Evolutionary conservation across 2,113 vertebrate species (phyloP), one percentile per base, ranked within the genome.

Genomic region (Clarias macrocephalus): DNA sequence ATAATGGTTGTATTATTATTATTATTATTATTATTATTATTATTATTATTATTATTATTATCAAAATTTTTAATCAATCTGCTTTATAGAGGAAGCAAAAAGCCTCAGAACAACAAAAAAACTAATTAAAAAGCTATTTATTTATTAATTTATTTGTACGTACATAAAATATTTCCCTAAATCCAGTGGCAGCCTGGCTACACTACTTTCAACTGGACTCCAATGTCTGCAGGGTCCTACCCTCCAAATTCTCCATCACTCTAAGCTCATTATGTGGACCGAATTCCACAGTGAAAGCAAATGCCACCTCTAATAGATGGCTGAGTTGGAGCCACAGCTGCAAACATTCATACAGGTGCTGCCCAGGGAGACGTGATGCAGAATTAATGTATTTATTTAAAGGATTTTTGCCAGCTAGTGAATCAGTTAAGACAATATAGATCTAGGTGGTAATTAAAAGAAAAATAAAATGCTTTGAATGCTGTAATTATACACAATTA

Each of bases 281-380:
- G 90, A 91, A 93, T 91, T 89, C 84, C 92, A 90, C 91, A 88
- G 86, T 91, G 88, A 92, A 89, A 89, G 91, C 68, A 90, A 92
- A 91, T 87, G 85, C 83, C 88, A 92, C 80, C 23, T 83, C 83
- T 88, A 81, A 85, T 86, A 60, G 72, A 86, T 75, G 76, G 37
- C 81, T 66, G 82, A 62, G 79, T 77, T 82, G 82, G 88, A 92
- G 75, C 83, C 83, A 88, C 25, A 15, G 85, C 62, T 87, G 72
- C 88, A 88, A 89, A 88, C 79, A 76, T 85, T 86, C 83, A 89
- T 80, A 77, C 52, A 42, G 33, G 54, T 62, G n/a, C 66, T 84
- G 18, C 42, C 83, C 79, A 21, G 62, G 86, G 86, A 82, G 81
- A 87, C 77, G 56, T 79, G 33, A 80, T 87, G 59, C 83, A 21